These are phyloP conservation scores for Penaeus chinensis DNA, from an alignment of 1,140 invertebrate genomes.

Conservation along the genomic window DNA sequence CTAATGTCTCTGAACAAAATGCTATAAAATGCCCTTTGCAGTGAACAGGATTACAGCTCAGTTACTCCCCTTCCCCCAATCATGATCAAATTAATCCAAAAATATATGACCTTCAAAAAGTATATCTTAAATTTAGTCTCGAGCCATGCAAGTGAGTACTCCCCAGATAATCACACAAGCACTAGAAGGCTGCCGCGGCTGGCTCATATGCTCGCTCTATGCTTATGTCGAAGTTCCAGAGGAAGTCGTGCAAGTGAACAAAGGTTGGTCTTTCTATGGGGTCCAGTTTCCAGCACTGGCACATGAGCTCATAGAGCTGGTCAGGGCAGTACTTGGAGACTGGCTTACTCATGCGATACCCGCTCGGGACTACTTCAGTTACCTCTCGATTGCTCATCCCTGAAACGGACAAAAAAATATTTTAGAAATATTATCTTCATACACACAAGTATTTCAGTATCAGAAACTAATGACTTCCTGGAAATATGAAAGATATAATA, in stretches of 20 bases:
- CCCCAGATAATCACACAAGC: not conserved
- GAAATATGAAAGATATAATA: too few relatives aligned
- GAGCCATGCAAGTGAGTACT: constrained; percentile 36
- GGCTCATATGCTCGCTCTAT: constrained; percentile 10
- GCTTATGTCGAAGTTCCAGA: constrained; percentile 83
- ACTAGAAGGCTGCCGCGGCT: not conserved
- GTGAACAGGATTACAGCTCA: too few relatives aligned
- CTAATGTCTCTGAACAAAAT: too few relatives aligned
- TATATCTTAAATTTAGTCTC: too few relatives aligned
- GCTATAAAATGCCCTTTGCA: too few relatives aligned
- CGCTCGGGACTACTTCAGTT: constrained; percentile 92
- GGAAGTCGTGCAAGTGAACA: constrained; percentile 94
- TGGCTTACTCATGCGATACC: constrained; percentile 73
- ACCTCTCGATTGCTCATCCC: constrained; percentile 94
- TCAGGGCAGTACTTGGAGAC: constrained; percentile 78
- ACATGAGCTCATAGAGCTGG: constrained; percentile 90
- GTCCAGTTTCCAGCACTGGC: constrained; percentile 91
- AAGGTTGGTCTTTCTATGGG: constrained; percentile 96
- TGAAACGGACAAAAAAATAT: constrained; percentile 65
- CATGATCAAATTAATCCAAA: too few relatives aligned
- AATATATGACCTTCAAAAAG: too few relatives aligned
- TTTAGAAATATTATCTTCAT: not conserved
- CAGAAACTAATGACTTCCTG: too few relatives aligned
- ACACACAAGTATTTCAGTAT: too few relatives aligned
- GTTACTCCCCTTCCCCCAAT: too few relatives aligned